Evolutionary conservation across 2,888 invertebrate genomes (phyloP), one percentile per base, ranked within the genome.

Genomic region (Ethmia dodecea): DNA sequence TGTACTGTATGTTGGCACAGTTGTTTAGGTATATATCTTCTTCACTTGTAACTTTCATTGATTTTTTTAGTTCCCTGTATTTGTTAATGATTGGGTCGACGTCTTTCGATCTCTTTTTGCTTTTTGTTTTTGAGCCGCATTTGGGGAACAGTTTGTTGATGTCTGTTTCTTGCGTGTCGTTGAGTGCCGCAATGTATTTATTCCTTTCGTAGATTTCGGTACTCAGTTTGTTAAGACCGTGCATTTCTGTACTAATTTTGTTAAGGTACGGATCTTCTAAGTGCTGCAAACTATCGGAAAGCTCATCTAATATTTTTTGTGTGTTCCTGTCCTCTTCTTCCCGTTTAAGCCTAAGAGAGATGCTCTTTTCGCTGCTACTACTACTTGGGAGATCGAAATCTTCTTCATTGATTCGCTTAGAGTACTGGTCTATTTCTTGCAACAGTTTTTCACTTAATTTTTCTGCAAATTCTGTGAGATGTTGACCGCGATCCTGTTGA

Each of bases 401-500:
- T 45, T 87, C 86, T 52, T 88, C 88, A 32, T 78, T 87, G 14
- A 87, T 84, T 30, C 84, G 63, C 54, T 86, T 87, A 18, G 86
- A 86, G 51, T 87, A 87, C 59, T 86, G 89, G 58, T 94, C 93
- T 43, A 94, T 91, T 73, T 94, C 94, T 45, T 92, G 91, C 35
- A 94, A 86, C 41, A 95, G 76, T 63, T 94, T 94, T 59, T 93
- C 93, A 59, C 93, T 93, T n/a, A 94, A 76, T 60, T 92, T 91
- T 59, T 94, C 94, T 1, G 94, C 94, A 55, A 94, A 94, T 54
- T 94, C 93, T 2, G 91, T 91, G 42, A 94, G 80, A 60, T 94
- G 92, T 52, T 90, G 90, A 43, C 89, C 87, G 45, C 90, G 90
- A 44, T 91, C 90, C 44, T 60, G 58, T 38, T 70, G 73, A 49